A percentile compares a stretch with the other conserved stretches of the same genome.
Evolutionary conservation across 2,797 vertebrate genomes (phyloP).

Genomic region (Protonibea diacanthus): DNA sequence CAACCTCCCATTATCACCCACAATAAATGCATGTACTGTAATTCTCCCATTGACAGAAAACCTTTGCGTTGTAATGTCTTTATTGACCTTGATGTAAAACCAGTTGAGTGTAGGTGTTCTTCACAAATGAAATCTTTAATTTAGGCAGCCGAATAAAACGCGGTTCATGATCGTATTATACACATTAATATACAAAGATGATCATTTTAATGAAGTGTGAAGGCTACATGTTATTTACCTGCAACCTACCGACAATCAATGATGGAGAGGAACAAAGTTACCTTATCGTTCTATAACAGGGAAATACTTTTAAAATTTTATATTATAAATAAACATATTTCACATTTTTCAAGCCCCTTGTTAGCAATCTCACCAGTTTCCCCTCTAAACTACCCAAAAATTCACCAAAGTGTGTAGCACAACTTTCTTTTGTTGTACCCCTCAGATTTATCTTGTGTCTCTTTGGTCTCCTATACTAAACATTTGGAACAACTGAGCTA

Average conservation of each 20-base stretch:
- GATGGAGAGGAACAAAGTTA: not conserved
- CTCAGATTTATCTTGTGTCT: not conserved
- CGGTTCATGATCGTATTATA: constrained; percentile 7
- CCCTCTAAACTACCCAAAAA: not conserved
- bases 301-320: too few species aligned
- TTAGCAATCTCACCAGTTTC: not conserved
- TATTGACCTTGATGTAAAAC: constrained; percentile 77
- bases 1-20: constrained; percentile 81
- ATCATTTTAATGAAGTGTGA: not conserved
- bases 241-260: not conserved
- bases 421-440: not conserved
- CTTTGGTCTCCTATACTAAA: not conserved
- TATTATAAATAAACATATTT: not conserved
- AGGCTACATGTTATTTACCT: constrained; percentile 5
- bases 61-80: constrained; percentile 62
- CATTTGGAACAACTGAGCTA: not conserved
- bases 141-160: constrained; percentile 22
- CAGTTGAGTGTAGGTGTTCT: constrained; percentile 46
- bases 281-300: too few species aligned
- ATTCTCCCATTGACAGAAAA: constrained; percentile 75
- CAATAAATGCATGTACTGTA: constrained; percentile 74
- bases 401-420: not conserved
- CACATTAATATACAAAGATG: constrained; percentile 5
- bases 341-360: not conserved
- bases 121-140: constrained; percentile 35